A percentile compares a stretch with the other conserved stretches of the same genome.
phyloP scores from a whole-genome alignment of 2,888 invertebrate genomes.

The Pemphredon lugubris region DNA sequence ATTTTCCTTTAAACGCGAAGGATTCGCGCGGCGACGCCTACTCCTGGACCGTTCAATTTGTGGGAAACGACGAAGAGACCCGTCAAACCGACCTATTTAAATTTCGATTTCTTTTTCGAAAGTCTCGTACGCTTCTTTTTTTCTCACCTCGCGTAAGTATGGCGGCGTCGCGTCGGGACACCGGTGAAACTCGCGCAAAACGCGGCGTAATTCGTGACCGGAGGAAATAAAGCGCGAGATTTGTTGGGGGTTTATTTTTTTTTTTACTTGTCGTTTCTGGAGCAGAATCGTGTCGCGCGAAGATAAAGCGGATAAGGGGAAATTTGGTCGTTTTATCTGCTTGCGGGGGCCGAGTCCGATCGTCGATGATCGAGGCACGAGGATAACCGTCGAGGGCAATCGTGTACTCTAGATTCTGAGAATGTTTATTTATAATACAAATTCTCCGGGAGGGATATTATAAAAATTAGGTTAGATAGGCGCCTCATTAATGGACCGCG shows the following conservation, averaged over 20 bases:
- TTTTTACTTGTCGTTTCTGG: slow-evolving; percentile 29
- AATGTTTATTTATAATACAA: slow-evolving; percentile 45
- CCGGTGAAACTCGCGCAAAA: slow-evolving; percentile 9
- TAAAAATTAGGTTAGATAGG: slow-evolving; percentile 68
- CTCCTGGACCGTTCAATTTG: slow-evolving; percentile 36
- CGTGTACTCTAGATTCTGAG: slow-evolving; percentile 37
- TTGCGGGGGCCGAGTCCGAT: slow-evolving; percentile 19
- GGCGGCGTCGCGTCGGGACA: background rate
- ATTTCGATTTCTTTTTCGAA: slow-evolving; percentile 26
- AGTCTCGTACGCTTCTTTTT: background rate
- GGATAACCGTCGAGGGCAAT: background rate
- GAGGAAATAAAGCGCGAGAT: slow-evolving; percentile 32
- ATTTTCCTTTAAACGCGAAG: slow-evolving; percentile 24
- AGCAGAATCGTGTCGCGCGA: background rate
- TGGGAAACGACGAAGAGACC: background rate
- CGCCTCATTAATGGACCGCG: slow-evolving; percentile 70
- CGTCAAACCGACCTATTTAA: slow-evolving; percentile 1
- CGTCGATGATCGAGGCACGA: slow-evolving; percentile 12
- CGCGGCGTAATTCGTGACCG: background rate
- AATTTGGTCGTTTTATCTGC: slow-evolving; percentile 23
- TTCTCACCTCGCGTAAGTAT: background rate
- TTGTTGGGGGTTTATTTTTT: slow-evolving; percentile 22
- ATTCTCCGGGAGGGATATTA: slow-evolving; percentile 63
- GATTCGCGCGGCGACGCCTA: slow-evolving; percentile 36
- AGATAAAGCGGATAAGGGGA: slow-evolving; percentile 16